phyloP scores from a whole-genome alignment of 1,140 invertebrate species.

The Aphis craccivora region DNA sequence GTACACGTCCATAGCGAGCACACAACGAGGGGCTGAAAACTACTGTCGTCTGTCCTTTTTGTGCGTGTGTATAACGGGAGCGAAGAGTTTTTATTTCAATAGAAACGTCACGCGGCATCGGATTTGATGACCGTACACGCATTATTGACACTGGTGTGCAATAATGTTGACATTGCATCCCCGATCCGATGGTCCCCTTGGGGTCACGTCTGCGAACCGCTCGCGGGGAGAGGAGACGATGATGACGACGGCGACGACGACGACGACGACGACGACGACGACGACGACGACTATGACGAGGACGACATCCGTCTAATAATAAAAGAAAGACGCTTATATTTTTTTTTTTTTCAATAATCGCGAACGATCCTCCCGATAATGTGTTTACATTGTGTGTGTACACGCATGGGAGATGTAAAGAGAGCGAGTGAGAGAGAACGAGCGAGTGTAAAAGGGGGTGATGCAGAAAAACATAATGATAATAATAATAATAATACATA shows the following conservation, averaged over 20 bases:
- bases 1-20: not conserved
- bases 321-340: conserved; percentile 47
- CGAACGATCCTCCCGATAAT: conserved; percentile 49
- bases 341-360: conserved; percentile 53
- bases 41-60: conserved; percentile 56
- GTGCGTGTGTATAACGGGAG: conserved; percentile 35
- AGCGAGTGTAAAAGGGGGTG: not conserved
- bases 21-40: conserved; percentile 11
- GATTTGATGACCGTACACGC: conserved; percentile 56
- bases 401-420: not conserved
- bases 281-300: not conserved
- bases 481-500: not conserved
- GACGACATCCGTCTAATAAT: conserved; percentile 56
- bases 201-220: conserved; percentile 22
- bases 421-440: not conserved
- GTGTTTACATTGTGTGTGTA: conserved; percentile 46
- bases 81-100: conserved; percentile 55
- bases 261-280: not conserved
- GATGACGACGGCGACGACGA: not conserved
- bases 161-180: conserved; percentile 55
- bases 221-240: not conserved
- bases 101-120: conserved; percentile 56
- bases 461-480: not conserved
- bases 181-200: conserved; percentile 38
- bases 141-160: conserved; percentile 57